Base-by-base conservation (phyloP, 2,797 vertebrate species). In the Pyrocephalus nanus region DNA sequence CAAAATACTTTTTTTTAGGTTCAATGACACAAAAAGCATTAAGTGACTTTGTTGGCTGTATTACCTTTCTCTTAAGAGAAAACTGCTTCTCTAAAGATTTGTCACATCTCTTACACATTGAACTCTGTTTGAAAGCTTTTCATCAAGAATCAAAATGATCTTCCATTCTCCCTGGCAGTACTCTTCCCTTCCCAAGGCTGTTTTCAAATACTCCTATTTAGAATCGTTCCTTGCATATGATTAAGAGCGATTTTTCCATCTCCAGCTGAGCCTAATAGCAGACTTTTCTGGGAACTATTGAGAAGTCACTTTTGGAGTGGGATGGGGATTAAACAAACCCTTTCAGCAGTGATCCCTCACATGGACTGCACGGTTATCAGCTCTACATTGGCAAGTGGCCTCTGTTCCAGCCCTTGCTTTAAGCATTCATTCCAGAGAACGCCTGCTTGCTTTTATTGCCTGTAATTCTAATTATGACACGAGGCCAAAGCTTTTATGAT, bases 161-260 rank as follows among this genome's bases (percentile, higher is more conserved):
- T 53, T 13, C 65, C 75, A 42, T 82, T 92, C 67, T 90, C 55
- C 29, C 81, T 62, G 26, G 40, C 40, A 78, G 29, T 48, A 19
- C 32, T 53, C 36, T 50, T 78, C 87, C 93, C 83, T 95, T 48
- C 71, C 36, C 60, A 50, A 55, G 4, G 48, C 85, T 93, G 86
- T 94, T 96, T 96, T 85, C 86, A 96, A 89, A 74, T 34, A 57
- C 19, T 89, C 11, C 50, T 89, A 93, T 95, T 96, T 95, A 93
- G 88, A 94, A 66, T 60, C 75, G 80, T 69, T 79, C 82, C 83
- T 67, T 88, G 61, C 71, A 95, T 79, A 69, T 32, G 43, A 93
- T 91, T 89, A 90, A 95, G 87, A 80, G 38, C 0, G 2, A 88
- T 86, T 61, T 61, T 79, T 66, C 67, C 45, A 36, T 75, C 78